phyloP scores from a whole-genome alignment of 1,140 invertebrate species.

The Xylocopa sonorina region DNA sequence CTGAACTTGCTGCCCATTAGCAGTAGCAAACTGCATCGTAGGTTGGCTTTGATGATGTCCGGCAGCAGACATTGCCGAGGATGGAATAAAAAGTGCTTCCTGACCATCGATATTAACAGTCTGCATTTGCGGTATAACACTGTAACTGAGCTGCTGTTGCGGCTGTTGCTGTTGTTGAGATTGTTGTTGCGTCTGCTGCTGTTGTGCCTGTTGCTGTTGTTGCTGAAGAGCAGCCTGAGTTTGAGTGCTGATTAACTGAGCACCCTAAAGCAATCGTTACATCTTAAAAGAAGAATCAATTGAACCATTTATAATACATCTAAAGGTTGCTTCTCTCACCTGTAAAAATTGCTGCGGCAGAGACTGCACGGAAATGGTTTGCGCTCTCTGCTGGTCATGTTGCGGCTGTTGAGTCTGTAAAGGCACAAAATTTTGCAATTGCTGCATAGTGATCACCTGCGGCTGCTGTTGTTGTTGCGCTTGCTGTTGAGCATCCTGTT shows the following conservation, averaged over 20 bases:
- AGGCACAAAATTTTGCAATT: conserved; percentile 83
- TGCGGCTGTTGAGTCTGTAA: conserved; percentile 77
- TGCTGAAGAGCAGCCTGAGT: conserved; percentile 75
- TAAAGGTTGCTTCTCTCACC: conserved; percentile 64
- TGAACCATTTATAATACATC: neutral
- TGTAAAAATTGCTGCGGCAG: conserved; percentile 83
- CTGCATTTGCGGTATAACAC: conserved; percentile 88
- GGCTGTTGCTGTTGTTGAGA: conserved; percentile 81
- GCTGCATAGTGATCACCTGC: conserved; percentile 83
- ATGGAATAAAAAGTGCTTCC: conserved; percentile 94
- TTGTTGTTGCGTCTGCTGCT: conserved; percentile 79
- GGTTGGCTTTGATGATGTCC: conserved; percentile 77
- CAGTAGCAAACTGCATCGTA: conserved; percentile 77
- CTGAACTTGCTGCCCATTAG: conserved; percentile 81
- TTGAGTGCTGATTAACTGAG: conserved; percentile 76
- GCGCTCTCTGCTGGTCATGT: conserved; percentile 79
- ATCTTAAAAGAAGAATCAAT: conserved; percentile 1
- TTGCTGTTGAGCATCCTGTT: conserved; percentile 75
- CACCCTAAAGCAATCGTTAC: conserved; percentile 63
- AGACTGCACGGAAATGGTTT: conserved; percentile 82
- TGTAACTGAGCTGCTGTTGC: conserved; percentile 84
- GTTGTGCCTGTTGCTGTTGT: conserved; percentile 81
- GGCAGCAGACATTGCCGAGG: conserved; percentile 78
- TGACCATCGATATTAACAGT: conserved; percentile 96
- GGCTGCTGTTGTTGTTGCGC: conserved; percentile 77